phyloP scores from a whole-genome alignment of 1,140 invertebrate species.

The Drosophila yakuba region DNA sequence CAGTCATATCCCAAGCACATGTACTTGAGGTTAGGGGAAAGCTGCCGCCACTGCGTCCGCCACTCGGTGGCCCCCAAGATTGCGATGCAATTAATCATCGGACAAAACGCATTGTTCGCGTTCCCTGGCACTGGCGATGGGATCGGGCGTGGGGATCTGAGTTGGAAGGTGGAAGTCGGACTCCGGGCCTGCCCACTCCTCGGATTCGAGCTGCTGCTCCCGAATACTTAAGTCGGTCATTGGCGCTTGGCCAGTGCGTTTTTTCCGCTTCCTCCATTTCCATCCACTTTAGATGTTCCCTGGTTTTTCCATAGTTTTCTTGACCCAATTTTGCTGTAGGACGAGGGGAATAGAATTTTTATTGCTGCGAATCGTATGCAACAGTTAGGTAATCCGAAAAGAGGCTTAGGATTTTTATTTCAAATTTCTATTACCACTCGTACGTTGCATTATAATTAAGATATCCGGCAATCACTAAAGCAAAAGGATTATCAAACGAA shows the following conservation, averaged over 20 bases:
- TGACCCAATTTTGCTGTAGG: conserved; percentile 53
- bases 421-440: not conserved
- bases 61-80: conserved; percentile 75
- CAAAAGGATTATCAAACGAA: no score
- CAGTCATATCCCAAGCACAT: conserved; percentile 2
- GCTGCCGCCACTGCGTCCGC: conserved; percentile 38
- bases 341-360: conserved; percentile 20
- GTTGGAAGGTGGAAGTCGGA: not conserved
- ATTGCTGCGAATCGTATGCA: conserved; percentile 12
- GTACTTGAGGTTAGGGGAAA: conserved; percentile 67
- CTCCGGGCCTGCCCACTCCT: conserved; percentile 27
- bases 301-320: conserved; percentile 42
- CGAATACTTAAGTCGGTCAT: conserved; percentile 70
- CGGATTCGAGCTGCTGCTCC: conserved; percentile 27
- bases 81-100: conserved; percentile 81
- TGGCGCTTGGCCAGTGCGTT: conserved; percentile 48
- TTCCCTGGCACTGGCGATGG: conserved; percentile 20
- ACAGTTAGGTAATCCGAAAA: conserved; percentile 25
- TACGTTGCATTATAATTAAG: not conserved
- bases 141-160: not conserved
- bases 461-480: not conserved
- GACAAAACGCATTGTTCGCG: conserved; percentile 79
- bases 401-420: not conserved
- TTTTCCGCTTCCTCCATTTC: conserved; percentile 19
- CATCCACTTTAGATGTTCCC: conserved; percentile 13